phyloP scores from a whole-genome alignment of 2,797 vertebrate genomes.

The Allobates femoralis region DNA sequence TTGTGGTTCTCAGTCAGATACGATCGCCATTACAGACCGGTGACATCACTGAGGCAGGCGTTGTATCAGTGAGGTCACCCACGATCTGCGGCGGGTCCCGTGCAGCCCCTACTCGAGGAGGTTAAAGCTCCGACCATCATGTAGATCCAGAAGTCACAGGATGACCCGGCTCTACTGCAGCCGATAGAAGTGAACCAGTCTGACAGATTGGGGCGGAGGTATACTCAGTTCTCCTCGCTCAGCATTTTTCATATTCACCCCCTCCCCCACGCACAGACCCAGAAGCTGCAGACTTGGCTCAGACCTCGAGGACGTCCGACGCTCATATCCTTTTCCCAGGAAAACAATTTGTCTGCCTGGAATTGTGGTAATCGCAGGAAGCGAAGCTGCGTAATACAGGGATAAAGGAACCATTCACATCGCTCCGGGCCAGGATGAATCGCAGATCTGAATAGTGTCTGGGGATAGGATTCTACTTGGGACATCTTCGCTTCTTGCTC shows the following conservation, averaged over 20 bases:
- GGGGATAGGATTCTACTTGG: too few relatives aligned
- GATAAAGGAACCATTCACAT: neutral
- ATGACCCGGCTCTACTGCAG: neutral
- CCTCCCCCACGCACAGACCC: neutral
- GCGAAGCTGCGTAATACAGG: neutral
- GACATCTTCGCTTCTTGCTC: neutral
- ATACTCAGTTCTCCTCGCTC: neutral
- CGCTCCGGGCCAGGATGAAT: neutral
- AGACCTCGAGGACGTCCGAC: conserved; percentile 51
- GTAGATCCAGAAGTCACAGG: neutral
- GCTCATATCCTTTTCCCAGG: conserved; percentile 67
- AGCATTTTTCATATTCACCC: conserved; percentile 43
- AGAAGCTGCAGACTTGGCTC: conserved; percentile 28
- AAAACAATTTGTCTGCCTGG: conserved; percentile 56
- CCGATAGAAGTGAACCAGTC: neutral
- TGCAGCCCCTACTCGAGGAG: neutral
- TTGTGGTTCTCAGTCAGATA: too few relatives aligned
- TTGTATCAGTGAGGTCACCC: neutral
- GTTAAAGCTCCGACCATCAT: neutral
- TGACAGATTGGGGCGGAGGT: neutral
- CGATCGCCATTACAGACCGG: neutral
- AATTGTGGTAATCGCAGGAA: conserved; percentile 34
- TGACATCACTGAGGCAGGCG: neutral
- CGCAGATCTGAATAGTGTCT: neutral
- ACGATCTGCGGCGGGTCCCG: neutral